A percentile compares a stretch with the other conserved stretches of the same genome.
Conservation (phyloP, 2,113 vertebrate genomes). For the Aspidoscelis tigris region DNA sequence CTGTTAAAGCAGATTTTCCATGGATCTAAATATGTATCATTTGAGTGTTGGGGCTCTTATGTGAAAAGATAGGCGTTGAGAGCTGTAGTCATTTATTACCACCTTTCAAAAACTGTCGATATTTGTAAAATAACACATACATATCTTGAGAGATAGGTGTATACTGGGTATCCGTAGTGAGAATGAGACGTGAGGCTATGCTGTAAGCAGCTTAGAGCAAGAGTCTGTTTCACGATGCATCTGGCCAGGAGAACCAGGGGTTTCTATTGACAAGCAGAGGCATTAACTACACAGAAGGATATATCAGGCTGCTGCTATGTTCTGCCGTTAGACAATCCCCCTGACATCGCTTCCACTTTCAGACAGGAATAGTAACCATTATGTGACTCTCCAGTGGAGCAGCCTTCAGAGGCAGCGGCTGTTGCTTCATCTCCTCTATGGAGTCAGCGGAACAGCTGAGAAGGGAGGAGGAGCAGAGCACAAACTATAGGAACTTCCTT, state of each 20-base stretch:
- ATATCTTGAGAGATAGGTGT: accelerated
- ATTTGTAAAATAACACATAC: neutral
- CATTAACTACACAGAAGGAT: neutral
- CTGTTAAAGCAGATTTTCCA: constrained; percentile 16
- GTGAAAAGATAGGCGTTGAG: constrained; percentile 3
- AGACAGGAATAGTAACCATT: constrained; percentile 27
- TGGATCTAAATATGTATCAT: constrained; percentile 21
- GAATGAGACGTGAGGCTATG: constrained; percentile 16
- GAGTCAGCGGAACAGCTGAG: neutral
- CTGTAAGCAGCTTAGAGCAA: neutral
- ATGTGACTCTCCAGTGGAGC: neutral
- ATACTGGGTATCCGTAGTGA: constrained; percentile 8
- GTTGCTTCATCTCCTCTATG: neutral
- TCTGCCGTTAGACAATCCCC: constrained; percentile 11
- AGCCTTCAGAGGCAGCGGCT: neutral
- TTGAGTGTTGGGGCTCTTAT: constrained; percentile 15
- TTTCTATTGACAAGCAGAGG: neutral
- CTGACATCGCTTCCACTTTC: neutral
- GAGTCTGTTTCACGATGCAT: neutral
- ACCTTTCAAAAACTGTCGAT: neutral
- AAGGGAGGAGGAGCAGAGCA: neutral
- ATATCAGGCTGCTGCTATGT: neutral
- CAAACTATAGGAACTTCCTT: neutral
- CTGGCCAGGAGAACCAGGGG: neutral
- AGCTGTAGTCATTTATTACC: constrained; percentile 20